Evolutionary conservation across 1,140 invertebrate species (phyloP), one percentile per base, ranked within the genome.

Genomic region (Brachionus koreanus): DNA sequence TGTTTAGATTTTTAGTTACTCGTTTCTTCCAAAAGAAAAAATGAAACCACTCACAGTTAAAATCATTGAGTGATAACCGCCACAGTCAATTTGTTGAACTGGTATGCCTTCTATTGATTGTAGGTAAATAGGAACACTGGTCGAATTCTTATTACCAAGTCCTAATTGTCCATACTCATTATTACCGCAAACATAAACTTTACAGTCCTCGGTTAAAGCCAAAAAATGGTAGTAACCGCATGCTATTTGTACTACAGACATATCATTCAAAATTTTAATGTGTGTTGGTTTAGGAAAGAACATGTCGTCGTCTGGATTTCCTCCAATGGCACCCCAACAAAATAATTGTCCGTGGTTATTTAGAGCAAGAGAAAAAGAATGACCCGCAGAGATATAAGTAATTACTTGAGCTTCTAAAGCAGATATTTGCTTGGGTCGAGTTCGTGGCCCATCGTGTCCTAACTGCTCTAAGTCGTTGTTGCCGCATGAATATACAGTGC

Each of bases 151-250:
- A 7, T 35, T 83, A 13, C 93, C 93, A 25, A 94, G 85, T 9
- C 95, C 95, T 74, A 97, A 89, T 87, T 98, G 95, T 0, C 95
- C 95, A 88, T 92, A 91, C 46, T 89, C 91, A 86, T 98, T 98
- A 42, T 39, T 10, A n/a, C 57, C 49, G 35, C 39, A 76, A 65
- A 61, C 35, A 39, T 69, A 76, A 12, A 83, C 39, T 46, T 81
- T 82, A 92, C 92, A 90, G 95, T 93, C 93, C 87, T 93, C 93
- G 77, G 94, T 93, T 82, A 97, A 89, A 1, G 93, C 94, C 69
- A 97, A 85, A 83, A 92, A 92, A 88, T 97, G 95, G 85, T 93
- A 91, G 33, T 91, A 90, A 29, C 95, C 96, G 90, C 93, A 94
- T 1, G 93, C 91, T 83, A 97, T 91, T 90, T 97, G 95, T 75